Percentiles rank a stretch among this genome's conserved stretches.
These are phyloP conservation scores for Cordilura impudica DNA, from an alignment of 2,888 invertebrate species.

Conservation along the genomic window DNA sequence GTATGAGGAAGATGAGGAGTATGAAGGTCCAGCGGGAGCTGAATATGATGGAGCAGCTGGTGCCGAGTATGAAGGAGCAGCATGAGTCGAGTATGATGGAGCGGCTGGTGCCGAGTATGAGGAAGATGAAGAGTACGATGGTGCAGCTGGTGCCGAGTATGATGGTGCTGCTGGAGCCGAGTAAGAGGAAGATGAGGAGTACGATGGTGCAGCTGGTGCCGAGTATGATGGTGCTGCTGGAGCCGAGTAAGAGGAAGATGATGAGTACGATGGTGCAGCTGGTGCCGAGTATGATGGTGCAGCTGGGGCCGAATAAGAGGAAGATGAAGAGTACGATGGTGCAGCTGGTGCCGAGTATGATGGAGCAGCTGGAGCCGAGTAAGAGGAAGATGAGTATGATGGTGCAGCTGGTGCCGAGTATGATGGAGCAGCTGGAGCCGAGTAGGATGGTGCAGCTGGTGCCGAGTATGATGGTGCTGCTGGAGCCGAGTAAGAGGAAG, in stretches of 20 bases:
- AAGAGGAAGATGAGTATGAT: conserved; percentile 27
- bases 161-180: conserved; percentile 65
- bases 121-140: conserved; percentile 57
- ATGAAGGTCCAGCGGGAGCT: background rate
- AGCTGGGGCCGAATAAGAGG: conserved; percentile 60
- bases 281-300: conserved; percentile 50
- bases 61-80: conserved; percentile 53
- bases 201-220: conserved; percentile 52
- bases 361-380: conserved; percentile 61
- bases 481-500: background rate
- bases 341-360: conserved; percentile 38
- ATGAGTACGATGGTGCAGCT: conserved; percentile 43
- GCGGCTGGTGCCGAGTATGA: conserved; percentile 59
- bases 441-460: conserved; percentile 67
- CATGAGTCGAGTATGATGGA: conserved; percentile 62
- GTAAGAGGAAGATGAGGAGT: no score
- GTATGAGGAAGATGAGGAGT: background rate
- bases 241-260: conserved; percentile 61
- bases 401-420: conserved; percentile 64
- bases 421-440: conserved; percentile 42
- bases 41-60: conserved; percentile 50
- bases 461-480: conserved; percentile 57
- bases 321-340: conserved; percentile 61
- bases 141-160: conserved; percentile 9
- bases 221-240: conserved; percentile 55